A percentile compares a stretch with the other conserved stretches of the same genome.
Evolutionary conservation across 2,888 invertebrate genomes (phyloP).

Genomic region (Watsonalla binaria): DNA sequence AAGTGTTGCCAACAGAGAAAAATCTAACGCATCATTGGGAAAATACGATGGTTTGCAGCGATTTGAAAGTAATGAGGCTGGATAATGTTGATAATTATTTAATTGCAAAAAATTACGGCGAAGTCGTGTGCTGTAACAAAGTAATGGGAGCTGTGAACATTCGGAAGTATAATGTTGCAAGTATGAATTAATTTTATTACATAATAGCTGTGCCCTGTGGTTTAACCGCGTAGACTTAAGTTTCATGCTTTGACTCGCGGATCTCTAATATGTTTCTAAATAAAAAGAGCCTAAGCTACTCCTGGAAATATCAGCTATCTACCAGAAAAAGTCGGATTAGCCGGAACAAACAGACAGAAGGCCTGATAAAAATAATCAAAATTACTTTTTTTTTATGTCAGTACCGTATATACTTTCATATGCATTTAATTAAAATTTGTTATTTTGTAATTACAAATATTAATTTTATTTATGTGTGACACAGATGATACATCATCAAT

Average conservation of each 20-base stretch:
- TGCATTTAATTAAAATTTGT: background rate
- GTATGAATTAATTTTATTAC: constrained; percentile 37
- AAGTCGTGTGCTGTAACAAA: constrained; percentile 53
- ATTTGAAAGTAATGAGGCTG: constrained; percentile 52
- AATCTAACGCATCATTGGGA: constrained; percentile 43
- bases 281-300: no score
- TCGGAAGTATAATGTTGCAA: constrained; percentile 41
- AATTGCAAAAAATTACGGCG: constrained; percentile 59
- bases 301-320: no score
- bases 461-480: background rate
- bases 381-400: background rate
- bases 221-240: no score
- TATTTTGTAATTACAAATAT: background rate
- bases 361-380: no score
- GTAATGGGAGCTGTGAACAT: constrained; percentile 43
- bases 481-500: constrained; percentile 51
- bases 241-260: no score
- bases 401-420: background rate
- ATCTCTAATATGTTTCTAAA: no score
- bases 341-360: no score
- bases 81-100: constrained; percentile 48
- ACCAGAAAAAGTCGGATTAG: no score
- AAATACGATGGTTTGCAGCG: constrained; percentile 45
- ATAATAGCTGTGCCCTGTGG: background rate
- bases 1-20: constrained; percentile 37